Conservation (phyloP, 2,797 vertebrate genomes). For the Squalus acanthias region DNA sequence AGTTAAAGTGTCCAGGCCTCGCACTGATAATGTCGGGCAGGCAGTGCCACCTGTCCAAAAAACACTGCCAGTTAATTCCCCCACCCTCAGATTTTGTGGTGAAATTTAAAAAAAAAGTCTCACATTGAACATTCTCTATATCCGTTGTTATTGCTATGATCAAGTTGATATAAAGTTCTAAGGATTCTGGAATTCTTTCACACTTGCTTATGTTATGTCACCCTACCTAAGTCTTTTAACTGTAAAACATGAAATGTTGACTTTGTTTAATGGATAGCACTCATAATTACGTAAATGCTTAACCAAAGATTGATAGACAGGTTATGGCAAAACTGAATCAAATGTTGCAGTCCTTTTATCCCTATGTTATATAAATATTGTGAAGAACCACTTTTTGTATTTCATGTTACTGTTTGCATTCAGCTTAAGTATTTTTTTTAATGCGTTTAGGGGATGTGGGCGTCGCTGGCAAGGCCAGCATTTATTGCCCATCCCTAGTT, state of each 20-base stretch:
- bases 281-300: neutral
- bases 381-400: neutral
- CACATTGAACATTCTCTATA: neutral
- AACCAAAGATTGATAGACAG: neutral
- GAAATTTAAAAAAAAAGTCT: neutral
- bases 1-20: neutral
- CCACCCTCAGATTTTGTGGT: neutral
- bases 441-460: no score
- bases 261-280: neutral
- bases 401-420: neutral
- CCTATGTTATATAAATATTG: neutral
- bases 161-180: neutral
- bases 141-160: neutral
- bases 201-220: neutral
- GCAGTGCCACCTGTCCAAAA: no score
- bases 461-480: no score
- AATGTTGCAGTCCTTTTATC: neutral
- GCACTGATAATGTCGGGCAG: neutral
- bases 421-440: neutral
- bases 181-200: neutral
- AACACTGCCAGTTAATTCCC: neutral
- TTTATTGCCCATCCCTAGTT: no score
- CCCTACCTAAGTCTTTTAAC: neutral
- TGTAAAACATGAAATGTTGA: neutral
- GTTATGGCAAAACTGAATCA: neutral